A percentile compares a stretch with the other conserved stretches of the same genome.
Evolutionary conservation across 2,797 vertebrate genomes (phyloP).

Genomic region (Rhabdomys pumilio): DNA sequence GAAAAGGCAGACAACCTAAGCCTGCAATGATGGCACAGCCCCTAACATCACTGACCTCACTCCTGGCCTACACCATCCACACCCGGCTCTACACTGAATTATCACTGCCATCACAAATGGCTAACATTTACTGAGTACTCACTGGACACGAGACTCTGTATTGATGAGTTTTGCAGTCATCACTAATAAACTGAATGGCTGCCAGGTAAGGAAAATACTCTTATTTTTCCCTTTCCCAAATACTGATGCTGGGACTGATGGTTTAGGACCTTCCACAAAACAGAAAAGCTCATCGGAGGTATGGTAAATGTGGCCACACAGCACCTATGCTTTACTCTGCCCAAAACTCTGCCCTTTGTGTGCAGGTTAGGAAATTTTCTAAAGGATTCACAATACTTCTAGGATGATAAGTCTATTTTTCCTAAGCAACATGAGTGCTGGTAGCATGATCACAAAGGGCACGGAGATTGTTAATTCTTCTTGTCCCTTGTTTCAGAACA

Average conservation of each 20-base stretch:
- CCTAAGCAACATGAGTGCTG: not conserved
- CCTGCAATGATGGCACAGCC: fast-evolving
- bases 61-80: not conserved
- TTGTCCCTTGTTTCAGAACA: constrained; percentile 13
- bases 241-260: not conserved
- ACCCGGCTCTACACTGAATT: not conserved
- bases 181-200: not conserved
- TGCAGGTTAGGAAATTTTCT: constrained; percentile 11
- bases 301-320: not conserved
- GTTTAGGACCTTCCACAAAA: not conserved
- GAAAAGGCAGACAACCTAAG: not conserved
- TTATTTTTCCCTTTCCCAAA: not conserved
- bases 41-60: not conserved
- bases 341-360: not conserved
- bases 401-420: not conserved
- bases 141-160: not conserved
- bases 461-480: not conserved
- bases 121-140: not conserved
- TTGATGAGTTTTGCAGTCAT: not conserved
- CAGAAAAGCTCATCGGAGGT: not conserved
- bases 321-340: not conserved
- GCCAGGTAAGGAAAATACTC: not conserved
- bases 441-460: not conserved
- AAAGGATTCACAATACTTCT: not conserved
- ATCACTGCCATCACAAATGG: not conserved